Percentiles rank a stretch among this genome's conserved stretches.
phyloP scores from a whole-genome alignment of 92 coral and sea anemone species.

The Zoanthus sociatus region DNA sequence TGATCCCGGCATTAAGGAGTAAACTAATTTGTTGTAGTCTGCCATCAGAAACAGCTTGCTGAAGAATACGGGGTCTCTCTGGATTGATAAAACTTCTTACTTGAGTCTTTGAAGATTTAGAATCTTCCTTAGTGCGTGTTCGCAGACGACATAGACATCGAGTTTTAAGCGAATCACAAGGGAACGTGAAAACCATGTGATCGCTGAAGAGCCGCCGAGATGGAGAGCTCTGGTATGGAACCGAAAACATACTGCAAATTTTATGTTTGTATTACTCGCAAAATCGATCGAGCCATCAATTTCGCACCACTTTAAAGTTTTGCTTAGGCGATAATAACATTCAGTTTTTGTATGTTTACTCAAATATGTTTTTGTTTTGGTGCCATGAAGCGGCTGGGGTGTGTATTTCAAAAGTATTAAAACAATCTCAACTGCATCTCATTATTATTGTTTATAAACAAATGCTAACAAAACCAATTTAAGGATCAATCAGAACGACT shows the following conservation, averaged over 20 bases:
- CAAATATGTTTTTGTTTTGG: background rate
- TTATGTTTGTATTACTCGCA: slow-evolving; percentile 12
- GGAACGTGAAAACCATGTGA: background rate
- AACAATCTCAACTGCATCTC: background rate
- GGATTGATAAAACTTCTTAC: background rate
- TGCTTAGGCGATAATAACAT: background rate
- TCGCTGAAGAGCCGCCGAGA: slow-evolving; percentile 24
- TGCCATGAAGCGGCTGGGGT: too few species aligned
- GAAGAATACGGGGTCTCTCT: slow-evolving; percentile 84
- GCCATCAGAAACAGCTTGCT: slow-evolving; percentile 88
- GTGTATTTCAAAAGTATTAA: background rate
- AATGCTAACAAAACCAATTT: background rate
- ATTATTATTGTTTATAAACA: background rate
- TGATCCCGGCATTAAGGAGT: slow-evolving; percentile 90
- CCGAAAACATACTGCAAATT: background rate
- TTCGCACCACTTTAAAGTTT: background rate
- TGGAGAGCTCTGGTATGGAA: background rate
- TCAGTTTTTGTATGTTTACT: background rate
- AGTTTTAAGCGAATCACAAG: slow-evolving; percentile 5
- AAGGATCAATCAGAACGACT: slow-evolving; percentile 8
- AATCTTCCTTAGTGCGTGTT: slow-evolving; percentile 2
- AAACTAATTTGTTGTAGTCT: slow-evolving; percentile 84
- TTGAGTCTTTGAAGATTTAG: background rate
- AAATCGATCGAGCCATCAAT: background rate
- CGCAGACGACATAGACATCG: slow-evolving; percentile 10